A percentile compares a stretch with the other conserved stretches of the same genome.
These are phyloP conservation scores for Semicossyphus pulcher DNA, from an alignment of 2,113 vertebrate species.

Conservation along the genomic window DNA sequence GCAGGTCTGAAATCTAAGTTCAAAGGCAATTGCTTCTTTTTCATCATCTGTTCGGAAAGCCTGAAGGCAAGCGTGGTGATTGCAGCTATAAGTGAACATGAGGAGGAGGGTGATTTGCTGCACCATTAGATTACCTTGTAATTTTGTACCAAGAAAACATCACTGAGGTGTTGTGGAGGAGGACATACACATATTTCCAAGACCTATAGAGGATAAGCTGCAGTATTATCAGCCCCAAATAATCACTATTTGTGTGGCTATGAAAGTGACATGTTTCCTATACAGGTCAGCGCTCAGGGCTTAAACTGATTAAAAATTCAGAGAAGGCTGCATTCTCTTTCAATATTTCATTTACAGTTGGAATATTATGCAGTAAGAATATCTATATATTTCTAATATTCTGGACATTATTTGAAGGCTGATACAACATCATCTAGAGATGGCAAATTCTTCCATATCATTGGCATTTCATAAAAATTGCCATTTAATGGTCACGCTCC, in stretches of 20 bases:
- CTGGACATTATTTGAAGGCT: background rate
- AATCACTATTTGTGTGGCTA: background rate
- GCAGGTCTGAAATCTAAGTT: conserved; percentile 35
- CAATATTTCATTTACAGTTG: background rate
- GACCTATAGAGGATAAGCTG: conserved; percentile 25
- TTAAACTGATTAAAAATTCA: background rate
- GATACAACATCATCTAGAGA: background rate
- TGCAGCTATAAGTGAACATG: conserved; percentile 54
- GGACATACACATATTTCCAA: conserved; percentile 14
- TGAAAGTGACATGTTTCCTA: background rate
- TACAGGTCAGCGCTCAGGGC: background rate
- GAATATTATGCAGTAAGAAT: background rate
- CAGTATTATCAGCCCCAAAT: conserved; percentile 17
- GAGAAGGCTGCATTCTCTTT: background rate
- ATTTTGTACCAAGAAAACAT: conserved; percentile 50
- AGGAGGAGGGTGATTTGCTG: conserved; percentile 55
- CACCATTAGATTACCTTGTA: conserved; percentile 52
- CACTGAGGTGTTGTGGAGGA: conserved; percentile 46
- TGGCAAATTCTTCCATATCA: background rate
- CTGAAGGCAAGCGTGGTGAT: conserved; percentile 38
- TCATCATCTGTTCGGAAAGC: conserved; percentile 47
- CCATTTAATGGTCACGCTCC: background rate
- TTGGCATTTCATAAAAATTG: background rate
- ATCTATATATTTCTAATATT: background rate
- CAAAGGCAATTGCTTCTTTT: conserved; percentile 46